Conservation (phyloP, 2,113 vertebrate genomes). For the Naja naja region DNA sequence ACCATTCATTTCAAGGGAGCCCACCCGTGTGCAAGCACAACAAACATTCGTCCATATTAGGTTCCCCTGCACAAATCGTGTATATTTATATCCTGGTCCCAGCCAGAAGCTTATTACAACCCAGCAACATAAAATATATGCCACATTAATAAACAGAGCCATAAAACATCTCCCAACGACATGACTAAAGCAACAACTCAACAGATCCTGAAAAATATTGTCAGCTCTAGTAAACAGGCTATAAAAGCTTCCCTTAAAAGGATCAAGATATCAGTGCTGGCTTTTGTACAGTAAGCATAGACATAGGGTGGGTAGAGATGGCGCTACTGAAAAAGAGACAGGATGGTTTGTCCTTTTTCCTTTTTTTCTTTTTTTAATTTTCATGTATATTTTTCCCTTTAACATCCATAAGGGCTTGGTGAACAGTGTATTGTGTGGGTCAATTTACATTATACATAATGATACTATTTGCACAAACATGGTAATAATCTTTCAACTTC, state of each 20-base stretch:
- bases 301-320: not conserved
- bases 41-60: not conserved
- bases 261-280: not conserved
- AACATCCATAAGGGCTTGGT: too few relatives aligned
- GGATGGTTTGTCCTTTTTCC: not conserved
- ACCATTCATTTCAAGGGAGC: not conserved
- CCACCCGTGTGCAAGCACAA: not conserved
- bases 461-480: too few relatives aligned
- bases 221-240: not conserved
- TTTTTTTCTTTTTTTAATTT: too few relatives aligned
- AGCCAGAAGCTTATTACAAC: not conserved
- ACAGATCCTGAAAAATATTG: not conserved
- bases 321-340: not conserved
- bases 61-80: not conserved
- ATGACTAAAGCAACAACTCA: not conserved
- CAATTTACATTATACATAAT: too few relatives aligned
- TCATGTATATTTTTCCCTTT: too few relatives aligned
- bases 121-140: not conserved
- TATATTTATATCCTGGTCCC: not conserved
- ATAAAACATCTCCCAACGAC: not conserved
- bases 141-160: not conserved
- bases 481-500: too few relatives aligned
- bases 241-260: constrained; percentile 5
- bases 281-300: not conserved
- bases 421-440: too few relatives aligned